Conservation (phyloP, 2,113 vertebrate species). For the Cyprinodon tularosa region DNA sequence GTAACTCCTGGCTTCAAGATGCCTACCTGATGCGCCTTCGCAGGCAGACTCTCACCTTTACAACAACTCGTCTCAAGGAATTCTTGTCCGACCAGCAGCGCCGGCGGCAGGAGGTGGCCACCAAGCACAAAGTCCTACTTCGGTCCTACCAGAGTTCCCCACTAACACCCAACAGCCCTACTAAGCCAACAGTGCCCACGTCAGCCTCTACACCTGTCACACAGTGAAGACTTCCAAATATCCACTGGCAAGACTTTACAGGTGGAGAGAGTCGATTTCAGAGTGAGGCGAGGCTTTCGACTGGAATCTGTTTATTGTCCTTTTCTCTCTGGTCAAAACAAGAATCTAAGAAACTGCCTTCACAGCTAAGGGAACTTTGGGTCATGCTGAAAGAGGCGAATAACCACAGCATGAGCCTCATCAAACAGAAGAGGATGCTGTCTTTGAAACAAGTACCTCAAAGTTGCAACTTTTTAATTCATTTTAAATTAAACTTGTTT, state of each 20-base stretch:
- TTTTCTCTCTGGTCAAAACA: slow-evolving; percentile 10
- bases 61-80: slow-evolving; percentile 94
- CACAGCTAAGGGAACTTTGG: slow-evolving; percentile 26
- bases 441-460: slow-evolving; percentile 65
- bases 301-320: slow-evolving; percentile 33
- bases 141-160: slow-evolving; percentile 87
- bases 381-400: slow-evolving; percentile 32
- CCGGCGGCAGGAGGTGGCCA: slow-evolving; percentile 81
- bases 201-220: slow-evolving; percentile 72
- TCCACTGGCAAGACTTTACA: slow-evolving; percentile 4
- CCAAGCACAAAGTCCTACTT: slow-evolving; percentile 97
- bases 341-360: slow-evolving; percentile 23
- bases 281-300: slow-evolving; percentile 17
- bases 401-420: slow-evolving; percentile 37
- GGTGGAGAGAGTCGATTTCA: background rate
- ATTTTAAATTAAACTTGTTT: slow-evolving; percentile 51
- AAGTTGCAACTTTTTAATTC: slow-evolving; percentile 62
- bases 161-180: slow-evolving; percentile 86
- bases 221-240: slow-evolving; percentile 72
- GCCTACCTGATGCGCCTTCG: slow-evolving; percentile 97
- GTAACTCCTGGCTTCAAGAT: slow-evolving; percentile 95
- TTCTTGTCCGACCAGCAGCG: slow-evolving; percentile 92
- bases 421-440: slow-evolving; percentile 27
- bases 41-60: slow-evolving; percentile 96
- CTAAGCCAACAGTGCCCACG: slow-evolving; percentile 62